Percentiles rank a stretch among this genome's conserved stretches.
Conservation (phyloP, 2,888 invertebrate genomes). For the Macrosiphum euphorbiae region DNA sequence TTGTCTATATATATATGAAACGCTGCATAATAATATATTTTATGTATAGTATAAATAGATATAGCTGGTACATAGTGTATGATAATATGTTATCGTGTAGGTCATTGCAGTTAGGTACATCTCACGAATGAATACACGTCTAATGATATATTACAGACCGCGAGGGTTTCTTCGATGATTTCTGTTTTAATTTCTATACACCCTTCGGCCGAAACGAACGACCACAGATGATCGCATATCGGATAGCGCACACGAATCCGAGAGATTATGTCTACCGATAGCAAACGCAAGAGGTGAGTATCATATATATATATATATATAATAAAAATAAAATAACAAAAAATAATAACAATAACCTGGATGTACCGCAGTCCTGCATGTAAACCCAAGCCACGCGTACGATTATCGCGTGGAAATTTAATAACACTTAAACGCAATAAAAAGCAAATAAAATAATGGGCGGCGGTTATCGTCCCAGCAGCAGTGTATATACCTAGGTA, state of each 20-base stretch:
- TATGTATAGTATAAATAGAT: not conserved
- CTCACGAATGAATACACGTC: not conserved
- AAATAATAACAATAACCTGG: not conserved
- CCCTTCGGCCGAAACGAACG: not conserved
- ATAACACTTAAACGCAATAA: conserved; percentile 27
- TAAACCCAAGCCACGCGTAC: not conserved
- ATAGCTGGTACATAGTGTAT: not conserved
- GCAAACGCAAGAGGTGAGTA: not conserved
- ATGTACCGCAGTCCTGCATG: not conserved
- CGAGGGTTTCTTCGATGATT: not conserved
- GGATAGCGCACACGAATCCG: not conserved
- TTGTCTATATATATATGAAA: not conserved
- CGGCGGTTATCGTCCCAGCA: not conserved
- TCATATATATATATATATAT: too few relatives aligned
- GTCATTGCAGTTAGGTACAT: too few relatives aligned
- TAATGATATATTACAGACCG: not conserved
- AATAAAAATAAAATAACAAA: not conserved
- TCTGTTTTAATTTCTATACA: not conserved
- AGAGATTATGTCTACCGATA: not conserved
- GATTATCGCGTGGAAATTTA: conserved; percentile 25
- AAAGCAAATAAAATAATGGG: conserved; percentile 13
- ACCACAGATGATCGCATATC: not conserved
- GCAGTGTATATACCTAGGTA: not conserved
- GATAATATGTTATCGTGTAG: not conserved
- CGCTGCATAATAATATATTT: not conserved